These are phyloP conservation scores for Amblyteles armatorius DNA, from an alignment of 2,888 invertebrate species.

Conservation along the genomic window DNA sequence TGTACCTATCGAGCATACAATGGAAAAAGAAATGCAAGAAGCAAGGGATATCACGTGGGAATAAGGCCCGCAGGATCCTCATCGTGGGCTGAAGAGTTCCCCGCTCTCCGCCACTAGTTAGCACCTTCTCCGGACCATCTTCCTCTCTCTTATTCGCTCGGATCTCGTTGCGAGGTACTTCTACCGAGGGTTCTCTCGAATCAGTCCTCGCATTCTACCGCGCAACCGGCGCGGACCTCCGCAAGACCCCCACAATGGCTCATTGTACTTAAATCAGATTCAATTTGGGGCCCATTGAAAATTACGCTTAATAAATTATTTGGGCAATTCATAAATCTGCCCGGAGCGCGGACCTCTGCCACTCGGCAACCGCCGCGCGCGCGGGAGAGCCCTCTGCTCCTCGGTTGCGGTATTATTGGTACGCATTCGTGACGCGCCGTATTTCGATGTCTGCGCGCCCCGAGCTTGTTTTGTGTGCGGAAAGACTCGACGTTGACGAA, in stretches of 20 bases:
- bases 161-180: constrained; percentile 33
- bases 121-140: constrained; percentile 77
- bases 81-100: constrained; percentile 64
- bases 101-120: constrained; percentile 79
- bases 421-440: constrained; percentile 23
- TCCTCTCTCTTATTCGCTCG: constrained; percentile 45
- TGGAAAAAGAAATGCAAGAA: constrained; percentile 30
- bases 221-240: constrained; percentile 61
- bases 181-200: constrained; percentile 75
- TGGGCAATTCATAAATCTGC: constrained; percentile 84
- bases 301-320: constrained; percentile 85
- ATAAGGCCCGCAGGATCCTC: constrained; percentile 54
- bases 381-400: constrained; percentile 28
- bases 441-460: constrained; percentile 62
- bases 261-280: constrained; percentile 85
- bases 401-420: constrained; percentile 49
- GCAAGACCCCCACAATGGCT: constrained; percentile 78
- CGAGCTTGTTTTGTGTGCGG: constrained; percentile 30
- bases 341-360: constrained; percentile 58
- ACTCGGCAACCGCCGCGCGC: constrained; percentile 41
- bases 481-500: constrained; percentile 67
- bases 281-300: constrained; percentile 85
- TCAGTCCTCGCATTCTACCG: constrained; percentile 80
- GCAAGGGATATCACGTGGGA: constrained; percentile 51
- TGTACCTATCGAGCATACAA: constrained; percentile 2